Evolutionary conservation across 1,140 invertebrate species (phyloP).

Genomic region (Globodera ellingtonae): DNA sequence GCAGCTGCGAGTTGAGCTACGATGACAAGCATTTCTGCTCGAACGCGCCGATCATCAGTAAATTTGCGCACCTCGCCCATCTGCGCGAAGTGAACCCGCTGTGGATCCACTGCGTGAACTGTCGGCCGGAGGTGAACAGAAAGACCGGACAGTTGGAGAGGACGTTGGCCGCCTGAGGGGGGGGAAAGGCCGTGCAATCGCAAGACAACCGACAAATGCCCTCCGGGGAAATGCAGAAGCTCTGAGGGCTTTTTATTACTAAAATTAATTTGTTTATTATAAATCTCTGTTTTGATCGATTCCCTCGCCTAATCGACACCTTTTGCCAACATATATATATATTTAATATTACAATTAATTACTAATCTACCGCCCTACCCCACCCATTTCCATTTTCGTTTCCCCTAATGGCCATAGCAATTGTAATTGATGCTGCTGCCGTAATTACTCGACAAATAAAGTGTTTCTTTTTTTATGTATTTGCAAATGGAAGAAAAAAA

Average conservation of each 20-base stretch:
- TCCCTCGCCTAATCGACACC: not conserved
- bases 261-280: not conserved
- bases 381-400: not conserved
- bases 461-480: not conserved
- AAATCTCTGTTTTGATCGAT: not conserved
- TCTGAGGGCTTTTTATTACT: not conserved
- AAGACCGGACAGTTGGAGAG: slow-evolving; percentile 27
- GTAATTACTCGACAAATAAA: not conserved
- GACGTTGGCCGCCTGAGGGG: not conserved
- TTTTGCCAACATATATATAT: not conserved
- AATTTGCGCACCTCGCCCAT: slow-evolving; percentile 21
- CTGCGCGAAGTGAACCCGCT: slow-evolving; percentile 22
- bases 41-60: slow-evolving; percentile 30
- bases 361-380: not conserved
- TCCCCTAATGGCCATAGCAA: not conserved
- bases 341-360: not conserved
- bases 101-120: slow-evolving; percentile 44
- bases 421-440: not conserved
- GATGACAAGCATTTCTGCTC: slow-evolving; percentile 41
- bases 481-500: not conserved
- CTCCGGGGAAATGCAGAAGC: too few species aligned
- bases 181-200: not conserved
- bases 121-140: slow-evolving; percentile 32
- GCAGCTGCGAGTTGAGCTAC: slow-evolving; percentile 40
- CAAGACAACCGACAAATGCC: not conserved